Conservation (phyloP, 2,888 invertebrate species). For the Diplolepis rosae region DNA sequence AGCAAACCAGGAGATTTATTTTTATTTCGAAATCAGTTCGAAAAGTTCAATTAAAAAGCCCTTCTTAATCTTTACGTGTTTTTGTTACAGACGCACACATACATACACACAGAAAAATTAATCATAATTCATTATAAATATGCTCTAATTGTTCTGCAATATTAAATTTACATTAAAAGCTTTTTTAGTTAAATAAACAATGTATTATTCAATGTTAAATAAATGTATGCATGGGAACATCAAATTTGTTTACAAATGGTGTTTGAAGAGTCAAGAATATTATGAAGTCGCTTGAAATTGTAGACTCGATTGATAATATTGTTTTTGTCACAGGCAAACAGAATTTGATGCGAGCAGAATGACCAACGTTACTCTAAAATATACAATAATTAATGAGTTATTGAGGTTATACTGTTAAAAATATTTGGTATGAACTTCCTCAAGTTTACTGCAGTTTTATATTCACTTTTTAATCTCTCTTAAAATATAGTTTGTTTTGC, state of each 20-base stretch:
- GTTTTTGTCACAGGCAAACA: background rate
- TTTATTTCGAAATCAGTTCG: no score
- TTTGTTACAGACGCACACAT: no score
- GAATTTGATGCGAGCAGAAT: background rate
- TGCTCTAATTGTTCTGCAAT: background rate
- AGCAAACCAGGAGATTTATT: no score
- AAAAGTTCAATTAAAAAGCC: no score
- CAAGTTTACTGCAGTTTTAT: no score
- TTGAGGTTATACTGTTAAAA: no score
- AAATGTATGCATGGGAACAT: background rate
- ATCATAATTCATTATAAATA: background rate
- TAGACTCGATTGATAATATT: background rate
- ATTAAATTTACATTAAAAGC: background rate
- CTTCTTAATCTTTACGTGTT: no score
- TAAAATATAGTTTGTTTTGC: no score
- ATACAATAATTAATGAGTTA: no score
- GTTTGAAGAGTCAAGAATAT: conserved; percentile 5
- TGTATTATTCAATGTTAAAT: background rate
- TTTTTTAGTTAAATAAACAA: background rate
- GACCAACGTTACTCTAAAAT: background rate
- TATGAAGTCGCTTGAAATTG: conserved; percentile 4
- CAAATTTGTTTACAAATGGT: background rate
- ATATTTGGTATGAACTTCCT: no score
- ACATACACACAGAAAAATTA: no score
- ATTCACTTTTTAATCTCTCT: no score